phyloP scores from a whole-genome alignment of 1,140 invertebrate species.

The Antheraea mylitta region DNA sequence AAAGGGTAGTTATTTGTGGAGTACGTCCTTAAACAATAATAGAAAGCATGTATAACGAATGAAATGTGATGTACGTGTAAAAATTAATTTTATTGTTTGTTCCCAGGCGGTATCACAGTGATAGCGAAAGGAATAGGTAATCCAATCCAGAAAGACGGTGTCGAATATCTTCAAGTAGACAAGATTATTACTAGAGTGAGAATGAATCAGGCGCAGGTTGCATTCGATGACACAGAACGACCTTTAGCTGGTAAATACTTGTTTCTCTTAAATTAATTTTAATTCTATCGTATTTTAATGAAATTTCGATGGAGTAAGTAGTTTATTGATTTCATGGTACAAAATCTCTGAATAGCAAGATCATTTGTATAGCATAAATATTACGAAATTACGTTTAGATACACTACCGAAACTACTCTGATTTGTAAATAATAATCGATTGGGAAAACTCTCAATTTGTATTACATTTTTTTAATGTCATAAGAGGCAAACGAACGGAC shows the following conservation, averaged over 20 bases:
- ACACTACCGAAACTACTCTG: background rate
- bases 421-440: background rate
- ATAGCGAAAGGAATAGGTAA: conserved; percentile 79
- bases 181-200: conserved; percentile 81
- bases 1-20: too few relatives aligned
- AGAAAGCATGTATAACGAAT: too few relatives aligned
- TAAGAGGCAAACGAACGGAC: too few relatives aligned
- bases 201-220: conserved; percentile 81
- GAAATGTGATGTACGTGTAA: too few relatives aligned
- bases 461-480: too few relatives aligned
- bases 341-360: background rate
- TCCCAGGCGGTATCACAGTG: conserved; percentile 79
- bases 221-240: conserved; percentile 68
- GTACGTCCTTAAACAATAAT: too few relatives aligned
- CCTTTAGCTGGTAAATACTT: conserved; percentile 55
- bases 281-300: too few relatives aligned
- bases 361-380: background rate
- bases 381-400: background rate
- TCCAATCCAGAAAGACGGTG: conserved; percentile 79
- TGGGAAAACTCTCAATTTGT: too few relatives aligned
- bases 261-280: background rate
- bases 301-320: too few relatives aligned
- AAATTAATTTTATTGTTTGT: conserved; percentile 11
- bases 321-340: background rate
- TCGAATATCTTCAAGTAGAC: conserved; percentile 80